Percentiles rank a stretch among this genome's conserved stretches.
Evolutionary conservation across 2,888 invertebrate species (phyloP).

Genomic region (Rhopalosiphum nymphaeae): DNA sequence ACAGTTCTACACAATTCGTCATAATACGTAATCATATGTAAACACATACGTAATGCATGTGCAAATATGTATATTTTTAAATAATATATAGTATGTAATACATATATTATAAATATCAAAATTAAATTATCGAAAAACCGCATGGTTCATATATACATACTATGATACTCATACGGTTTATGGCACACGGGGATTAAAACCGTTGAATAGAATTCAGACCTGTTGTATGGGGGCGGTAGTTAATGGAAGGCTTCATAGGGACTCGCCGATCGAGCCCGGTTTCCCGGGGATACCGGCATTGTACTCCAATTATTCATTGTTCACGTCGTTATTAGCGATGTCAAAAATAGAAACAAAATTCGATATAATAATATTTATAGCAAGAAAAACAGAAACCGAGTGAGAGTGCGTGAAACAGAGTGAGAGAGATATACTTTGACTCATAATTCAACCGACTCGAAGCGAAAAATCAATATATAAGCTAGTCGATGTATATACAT

Average conservation of each 20-base stretch:
- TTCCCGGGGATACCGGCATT: constrained; percentile 32
- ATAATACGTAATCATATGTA: not conserved
- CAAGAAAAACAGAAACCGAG: not conserved
- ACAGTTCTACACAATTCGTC: not conserved
- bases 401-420: not conserved
- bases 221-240: not conserved
- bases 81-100: not conserved
- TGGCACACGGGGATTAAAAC: constrained; percentile 15
- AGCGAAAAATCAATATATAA: constrained; percentile 22
- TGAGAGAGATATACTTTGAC: not conserved
- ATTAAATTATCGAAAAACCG: not conserved
- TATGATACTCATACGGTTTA: not conserved
- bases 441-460: constrained; percentile 5
- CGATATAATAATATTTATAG: not conserved
- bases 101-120: not conserved
- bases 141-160: not conserved
- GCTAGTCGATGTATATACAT: not conserved
- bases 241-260: constrained; percentile 30
- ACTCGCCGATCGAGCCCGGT: constrained; percentile 28
- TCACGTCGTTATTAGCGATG: constrained; percentile 10
- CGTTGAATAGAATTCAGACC: not conserved
- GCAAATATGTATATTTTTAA: not conserved
- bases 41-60: not conserved
- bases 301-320: constrained; percentile 49
- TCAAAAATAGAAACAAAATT: constrained; percentile 35